Evolutionary conservation across 1,140 invertebrate genomes (phyloP), one percentile per base, ranked within the genome.

Genomic region (Apis laboriosa): DNA sequence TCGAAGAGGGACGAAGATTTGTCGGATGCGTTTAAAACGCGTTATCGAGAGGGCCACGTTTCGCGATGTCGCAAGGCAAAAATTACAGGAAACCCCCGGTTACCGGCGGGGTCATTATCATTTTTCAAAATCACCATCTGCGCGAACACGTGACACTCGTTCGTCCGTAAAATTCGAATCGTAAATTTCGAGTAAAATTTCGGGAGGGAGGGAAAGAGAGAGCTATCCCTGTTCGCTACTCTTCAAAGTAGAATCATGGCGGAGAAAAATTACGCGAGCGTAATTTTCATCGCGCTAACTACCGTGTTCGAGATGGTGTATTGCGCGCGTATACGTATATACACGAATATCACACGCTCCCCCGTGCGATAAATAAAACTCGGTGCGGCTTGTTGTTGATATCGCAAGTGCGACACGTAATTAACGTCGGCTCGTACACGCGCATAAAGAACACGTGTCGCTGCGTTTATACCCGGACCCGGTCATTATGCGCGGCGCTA

Each of bases 371-470:
- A 82, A 82, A 82, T 82, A 82, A 82, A 82, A 68, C 55, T 19
- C 73, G 73, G 64, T 53, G 24, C 79, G 73, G 43, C 72, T 43
- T 82, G 72, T 66, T 77, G 80, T 77, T 82, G 80, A 82, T 82
- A 82, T 82, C 80, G 63, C 80, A n/a, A 82, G 55, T 55, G 80
- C 80, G 80, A 82, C 73, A 68, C 63, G 80, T 82, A 82, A 82
- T 82, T 82, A 82, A 82, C 75, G 80, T 82, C 73, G 55, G 9
- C 73, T 43, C 64, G 72, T 68, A 58, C 63, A 17, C 60, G 55
- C 43, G 43, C 56, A 58, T 77, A 82, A 82, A 82, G 80, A 82
- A 82, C 80, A 77, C 13, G 63, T 82, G 73, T 68, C 28, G 73
- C 80, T 51, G 64, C 73, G 73, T 53, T 77, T 53, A 34, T 19